Evolutionary conservation across 2,797 vertebrate genomes (phyloP).

Genomic region (Phataginus tetradactyla): DNA sequence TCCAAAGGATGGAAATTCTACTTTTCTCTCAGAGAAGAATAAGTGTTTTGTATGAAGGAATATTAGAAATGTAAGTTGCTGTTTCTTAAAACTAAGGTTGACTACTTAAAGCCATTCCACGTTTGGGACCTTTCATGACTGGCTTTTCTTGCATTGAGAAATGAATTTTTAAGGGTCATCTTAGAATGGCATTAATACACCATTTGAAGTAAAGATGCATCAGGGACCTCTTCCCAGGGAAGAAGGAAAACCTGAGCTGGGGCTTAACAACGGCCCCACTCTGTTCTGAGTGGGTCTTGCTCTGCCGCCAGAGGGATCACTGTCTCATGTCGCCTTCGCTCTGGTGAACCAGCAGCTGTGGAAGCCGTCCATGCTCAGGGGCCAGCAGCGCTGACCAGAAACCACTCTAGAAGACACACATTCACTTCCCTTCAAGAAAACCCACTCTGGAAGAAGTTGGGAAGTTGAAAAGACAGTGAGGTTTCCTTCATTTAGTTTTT

Average conservation of each 20-base stretch:
- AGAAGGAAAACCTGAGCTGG: constrained; percentile 52
- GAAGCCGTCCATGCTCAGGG: neutral
- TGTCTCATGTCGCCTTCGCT: neutral
- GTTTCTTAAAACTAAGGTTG: constrained; percentile 53
- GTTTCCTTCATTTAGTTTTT: constrained; percentile 10
- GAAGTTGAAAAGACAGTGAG: neutral
- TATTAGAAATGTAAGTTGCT: constrained; percentile 66
- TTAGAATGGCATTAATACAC: constrained; percentile 23
- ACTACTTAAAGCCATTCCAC: constrained; percentile 44
- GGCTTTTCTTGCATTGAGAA: constrained; percentile 58
- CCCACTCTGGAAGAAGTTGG: neutral
- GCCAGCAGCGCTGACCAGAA: neutral
- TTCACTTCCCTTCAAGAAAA: neutral
- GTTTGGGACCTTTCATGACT: constrained; percentile 55
- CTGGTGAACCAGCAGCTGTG: neutral
- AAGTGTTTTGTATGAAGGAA: constrained; percentile 67
- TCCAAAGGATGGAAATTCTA: neutral
- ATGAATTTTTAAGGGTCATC: constrained; percentile 8
- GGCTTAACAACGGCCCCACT: constrained; percentile 6
- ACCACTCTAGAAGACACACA: neutral
- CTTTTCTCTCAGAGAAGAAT: constrained; percentile 52
- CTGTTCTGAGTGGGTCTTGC: neutral
- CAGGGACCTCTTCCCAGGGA: constrained; percentile 53
- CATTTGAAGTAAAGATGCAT: neutral
- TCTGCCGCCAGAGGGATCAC: neutral